Evolutionary conservation across 2,888 invertebrate genomes (phyloP).

Genomic region (Agrotis ipsilon): DNA sequence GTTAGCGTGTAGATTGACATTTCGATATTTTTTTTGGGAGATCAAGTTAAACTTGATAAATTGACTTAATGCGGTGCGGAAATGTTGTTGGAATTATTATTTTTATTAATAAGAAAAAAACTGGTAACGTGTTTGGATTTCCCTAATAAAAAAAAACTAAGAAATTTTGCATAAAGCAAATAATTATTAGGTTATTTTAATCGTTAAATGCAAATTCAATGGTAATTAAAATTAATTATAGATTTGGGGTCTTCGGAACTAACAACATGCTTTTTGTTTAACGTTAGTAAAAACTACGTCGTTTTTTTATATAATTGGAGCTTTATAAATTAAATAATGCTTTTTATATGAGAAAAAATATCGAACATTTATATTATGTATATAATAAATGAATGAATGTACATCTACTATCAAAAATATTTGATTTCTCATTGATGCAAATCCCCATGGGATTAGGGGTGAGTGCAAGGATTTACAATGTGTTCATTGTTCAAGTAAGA

Average conservation of each 20-base stretch:
- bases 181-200: not conserved
- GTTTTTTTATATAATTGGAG: too few relatives aligned
- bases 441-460: too few relatives aligned
- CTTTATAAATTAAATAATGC: too few relatives aligned
- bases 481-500: too few relatives aligned
- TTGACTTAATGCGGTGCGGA: not conserved
- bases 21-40: not conserved
- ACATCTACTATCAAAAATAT: too few relatives aligned
- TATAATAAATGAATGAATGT: too few relatives aligned
- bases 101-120: not conserved
- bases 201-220: not conserved
- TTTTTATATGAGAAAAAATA: too few relatives aligned
- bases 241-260: not conserved
- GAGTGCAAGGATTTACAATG: too few relatives aligned
- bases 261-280: not conserved
- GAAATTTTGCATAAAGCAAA: not conserved
- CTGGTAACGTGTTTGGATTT: not conserved
- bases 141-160: not conserved
- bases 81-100: not conserved
- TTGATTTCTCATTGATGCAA: too few relatives aligned
- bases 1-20: constrained; percentile 9
- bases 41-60: not conserved
- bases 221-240: not conserved
- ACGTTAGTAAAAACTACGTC: too few relatives aligned
- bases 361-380: too few relatives aligned